phyloP scores from a whole-genome alignment of 92 coral and sea anemone genomes.

The Bergia sp. region DNA sequence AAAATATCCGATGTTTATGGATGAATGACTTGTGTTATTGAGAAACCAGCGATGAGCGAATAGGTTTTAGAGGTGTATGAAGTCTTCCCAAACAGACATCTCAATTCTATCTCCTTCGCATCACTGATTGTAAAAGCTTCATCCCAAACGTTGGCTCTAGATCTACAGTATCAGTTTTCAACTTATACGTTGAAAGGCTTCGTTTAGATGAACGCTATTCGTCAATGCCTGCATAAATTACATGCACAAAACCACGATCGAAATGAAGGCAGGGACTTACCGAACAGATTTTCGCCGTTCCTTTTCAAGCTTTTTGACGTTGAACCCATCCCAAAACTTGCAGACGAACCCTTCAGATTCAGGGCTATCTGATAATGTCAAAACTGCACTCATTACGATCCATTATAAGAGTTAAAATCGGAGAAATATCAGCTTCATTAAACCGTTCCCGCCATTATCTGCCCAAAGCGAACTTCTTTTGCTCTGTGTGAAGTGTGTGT shows the following conservation, averaged over 20 bases:
- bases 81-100: conserved; percentile 24
- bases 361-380: conserved; percentile 43
- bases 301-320: conserved; percentile 78
- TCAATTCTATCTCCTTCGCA: not conserved
- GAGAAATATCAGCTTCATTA: conserved; percentile 59
- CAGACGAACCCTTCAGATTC: conserved; percentile 53
- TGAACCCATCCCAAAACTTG: conserved; percentile 81
- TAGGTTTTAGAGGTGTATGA: conserved; percentile 18
- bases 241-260: conserved; percentile 67
- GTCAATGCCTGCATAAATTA: conserved; percentile 81
- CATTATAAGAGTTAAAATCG: conserved; percentile 55
- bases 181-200: not conserved
- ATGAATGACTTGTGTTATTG: conserved; percentile 30
- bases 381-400: conserved; percentile 40
- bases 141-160: not conserved
- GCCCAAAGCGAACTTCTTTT: conserved; percentile 27
- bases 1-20: conserved; percentile 25
- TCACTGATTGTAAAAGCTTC: not conserved
- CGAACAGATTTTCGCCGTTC: conserved; percentile 72
- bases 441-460: conserved; percentile 84
- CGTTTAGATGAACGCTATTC: conserved; percentile 38
- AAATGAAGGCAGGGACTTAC: conserved; percentile 82
- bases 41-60: conserved; percentile 41
- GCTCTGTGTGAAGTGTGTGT: conserved; percentile 13
- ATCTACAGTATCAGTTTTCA: not conserved